Base-by-base conservation (phyloP, 1,140 invertebrate species). In the Lepidotrigona ventralis region DNA sequence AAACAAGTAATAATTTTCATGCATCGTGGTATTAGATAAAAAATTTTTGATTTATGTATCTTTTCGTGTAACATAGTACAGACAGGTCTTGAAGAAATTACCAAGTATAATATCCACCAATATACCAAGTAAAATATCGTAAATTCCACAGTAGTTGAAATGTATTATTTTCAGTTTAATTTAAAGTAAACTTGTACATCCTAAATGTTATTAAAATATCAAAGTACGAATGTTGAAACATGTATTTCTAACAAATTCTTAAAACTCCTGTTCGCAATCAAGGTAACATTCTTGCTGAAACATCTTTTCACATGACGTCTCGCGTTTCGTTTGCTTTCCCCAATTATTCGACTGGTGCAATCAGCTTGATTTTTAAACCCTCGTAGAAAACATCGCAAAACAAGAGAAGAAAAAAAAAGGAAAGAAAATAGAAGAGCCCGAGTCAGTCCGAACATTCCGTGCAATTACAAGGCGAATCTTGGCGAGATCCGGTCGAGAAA, bases 401-500 rank as follows among this genome's bases (percentile, higher is more conserved):
- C 46, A 53, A 26, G 1, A 56, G 54, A 56, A 21, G 23, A 2
- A 4, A 8, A 19, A 68, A 15, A 12, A 26, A 39, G 33, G 23
- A 12, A 26, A 39, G 33, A 58, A 76, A 26, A 19, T 6, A 21
- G 33, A 23, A 51, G 17, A 29, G 29, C 3, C 19, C 11, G 66
- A 56, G 51, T 29, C 29, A 72, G 39, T 79, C 56, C 21, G 75
- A 72, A 54, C 56, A 64, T 56, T 72, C 46, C 51, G 80, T 80
- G 80, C 84, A 92, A 91, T 91, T 90, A 91, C 82, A 83, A 54
- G 46, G 33, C 72, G 86, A 88, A 83, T 85, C 81, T 46, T 46
- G 69, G 87, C 75, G 72, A 66, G 79, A 80, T 84, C 78, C 54
- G 73, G 73, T 64, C 78, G 82, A 83, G 81, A 83, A 79, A 84